Base-by-base conservation (phyloP, 2,113 vertebrate species). In the Lipophrys pholis region DNA sequence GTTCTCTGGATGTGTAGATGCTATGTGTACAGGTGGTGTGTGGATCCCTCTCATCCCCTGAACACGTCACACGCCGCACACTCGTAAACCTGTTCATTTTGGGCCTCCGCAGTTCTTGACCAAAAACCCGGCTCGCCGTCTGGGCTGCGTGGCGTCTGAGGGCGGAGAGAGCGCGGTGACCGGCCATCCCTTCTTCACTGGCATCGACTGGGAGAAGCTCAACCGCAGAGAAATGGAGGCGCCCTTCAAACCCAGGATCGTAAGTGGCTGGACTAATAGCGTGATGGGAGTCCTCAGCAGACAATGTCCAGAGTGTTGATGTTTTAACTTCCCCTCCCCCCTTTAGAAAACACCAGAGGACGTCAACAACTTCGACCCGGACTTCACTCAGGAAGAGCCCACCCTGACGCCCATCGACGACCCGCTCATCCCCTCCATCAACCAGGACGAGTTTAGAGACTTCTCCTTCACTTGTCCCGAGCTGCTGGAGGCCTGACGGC, bases 331-430 rank as follows among this genome's bases (percentile, higher is more conserved):
- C 21, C 21, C 21, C 21, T 4, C 21, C 21, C 50, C 43, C 12
- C 35, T 69, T 0, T 74, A 99, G 98, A 99, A 99, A 96, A 94
- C 95, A 11, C 87, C 95, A 64, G 95, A 98, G 82, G 98, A 99
- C 0, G 98, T 99, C 78, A 99, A 98, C 92, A 99, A 99, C 89
- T 99, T 99, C 64, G 98, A 99, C 90, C 97, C 97, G 0, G 98
- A 99, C 89, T 99, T 99, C 73, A 98, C 97, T 58, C 96, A 95
- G 76, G 97, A 99, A 78, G 97, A 99, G 80, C 96, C 97, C 12
- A 89, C 94, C 50, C 95, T 99, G 78, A 99, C 98, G 0, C 97
- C 97, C 30, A 95, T 98, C 1, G 97, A 98, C 71, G 96, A 97
- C 63, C 92, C 93, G 35, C 80, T 96, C 80, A 93, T 99, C 78